Evolutionary conservation across 2,888 invertebrate species (phyloP).

Genomic region (Agrotis puta): DNA sequence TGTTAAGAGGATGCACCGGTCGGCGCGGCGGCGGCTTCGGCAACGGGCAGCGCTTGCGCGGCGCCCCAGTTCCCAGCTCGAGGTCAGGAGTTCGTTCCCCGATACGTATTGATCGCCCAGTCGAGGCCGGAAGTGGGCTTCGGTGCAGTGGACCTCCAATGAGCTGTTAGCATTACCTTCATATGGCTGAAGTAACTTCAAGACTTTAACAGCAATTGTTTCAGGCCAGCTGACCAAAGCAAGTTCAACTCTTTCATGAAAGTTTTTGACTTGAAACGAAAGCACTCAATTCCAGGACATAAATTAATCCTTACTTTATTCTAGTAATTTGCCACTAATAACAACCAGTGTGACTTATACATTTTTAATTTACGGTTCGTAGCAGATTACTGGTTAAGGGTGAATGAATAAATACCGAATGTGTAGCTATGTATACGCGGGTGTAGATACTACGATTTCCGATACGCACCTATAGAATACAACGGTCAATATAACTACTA

Average conservation of each 20-base stretch:
- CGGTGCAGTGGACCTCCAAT: conserved; percentile 83
- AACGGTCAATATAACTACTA: background rate
- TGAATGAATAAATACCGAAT: background rate
- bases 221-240: background rate
- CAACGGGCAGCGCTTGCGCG: conserved; percentile 86
- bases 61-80: conserved; percentile 85
- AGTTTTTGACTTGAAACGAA: background rate
- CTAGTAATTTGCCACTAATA: background rate
- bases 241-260: conserved; percentile 4
- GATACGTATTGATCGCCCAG: conserved; percentile 86
- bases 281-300: background rate
- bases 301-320: background rate
- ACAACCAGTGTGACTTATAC: background rate
- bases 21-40: conserved; percentile 54
- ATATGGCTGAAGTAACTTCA: conserved; percentile 34
- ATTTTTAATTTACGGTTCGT: background rate
- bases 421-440: background rate
- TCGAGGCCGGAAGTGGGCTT: conserved; percentile 86
- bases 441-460: conserved; percentile 7
- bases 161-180: conserved; percentile 77
- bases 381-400: background rate
- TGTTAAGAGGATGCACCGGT: conserved; percentile 81
- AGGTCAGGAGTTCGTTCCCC: conserved; percentile 91
- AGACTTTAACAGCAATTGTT: conserved; percentile 3
- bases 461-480: background rate